Evolutionary conservation across 2,797 vertebrate species (phyloP).

Genomic region (Phoebastria nigripes): DNA sequence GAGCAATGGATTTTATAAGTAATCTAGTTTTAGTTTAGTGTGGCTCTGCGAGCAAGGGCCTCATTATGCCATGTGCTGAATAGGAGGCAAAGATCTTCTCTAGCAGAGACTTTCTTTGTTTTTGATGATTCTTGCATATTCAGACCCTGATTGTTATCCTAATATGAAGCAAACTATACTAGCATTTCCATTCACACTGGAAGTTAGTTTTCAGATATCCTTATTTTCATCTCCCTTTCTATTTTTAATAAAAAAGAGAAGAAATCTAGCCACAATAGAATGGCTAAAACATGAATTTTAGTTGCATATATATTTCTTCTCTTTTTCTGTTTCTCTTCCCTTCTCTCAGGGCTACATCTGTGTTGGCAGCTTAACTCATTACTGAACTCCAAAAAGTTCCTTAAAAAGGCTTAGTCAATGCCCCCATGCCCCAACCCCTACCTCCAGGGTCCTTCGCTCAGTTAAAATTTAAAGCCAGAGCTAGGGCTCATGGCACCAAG

Average conservation of each 20-base stretch:
- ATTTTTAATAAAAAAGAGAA: not conserved
- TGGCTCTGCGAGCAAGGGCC: not conserved
- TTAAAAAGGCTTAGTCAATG: not conserved
- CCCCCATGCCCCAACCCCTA: not conserved
- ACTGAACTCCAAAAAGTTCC: not conserved
- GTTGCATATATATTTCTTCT: not conserved
- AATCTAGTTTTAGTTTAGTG: not conserved
- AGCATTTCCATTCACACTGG: not conserved
- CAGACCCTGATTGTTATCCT: not conserved
- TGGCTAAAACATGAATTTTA: not conserved
- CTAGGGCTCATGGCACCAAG: not conserved
- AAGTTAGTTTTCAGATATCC: not conserved
- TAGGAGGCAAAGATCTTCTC: not conserved
- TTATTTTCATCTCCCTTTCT: not conserved
- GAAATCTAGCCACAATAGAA: not conserved
- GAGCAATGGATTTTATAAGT: conserved; percentile 15
- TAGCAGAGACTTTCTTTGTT: not conserved
- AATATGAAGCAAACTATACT: not conserved
- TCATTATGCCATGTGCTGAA: not conserved
- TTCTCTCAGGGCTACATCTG: not conserved
- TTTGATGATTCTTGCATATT: not conserved
- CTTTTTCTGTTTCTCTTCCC: not conserved
- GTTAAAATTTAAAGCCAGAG: not conserved
- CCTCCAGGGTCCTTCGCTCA: not conserved
- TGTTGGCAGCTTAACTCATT: not conserved